Evolutionary conservation across 1,140 invertebrate species (phyloP).

Genomic region (Pristionchus pacificus): DNA sequence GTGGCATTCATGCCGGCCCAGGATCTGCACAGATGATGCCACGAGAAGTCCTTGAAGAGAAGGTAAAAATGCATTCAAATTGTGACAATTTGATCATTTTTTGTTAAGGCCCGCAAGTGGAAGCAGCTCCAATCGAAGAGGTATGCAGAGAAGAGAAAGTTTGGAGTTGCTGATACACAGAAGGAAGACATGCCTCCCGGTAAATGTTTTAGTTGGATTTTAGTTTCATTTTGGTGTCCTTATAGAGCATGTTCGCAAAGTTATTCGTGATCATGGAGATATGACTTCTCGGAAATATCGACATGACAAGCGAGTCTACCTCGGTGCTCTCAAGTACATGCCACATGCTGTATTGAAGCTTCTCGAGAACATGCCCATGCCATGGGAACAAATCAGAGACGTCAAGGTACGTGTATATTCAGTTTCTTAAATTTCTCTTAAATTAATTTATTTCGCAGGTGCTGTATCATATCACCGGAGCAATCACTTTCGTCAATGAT

Average conservation of each 20-base stretch:
- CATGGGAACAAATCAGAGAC: conserved; percentile 99
- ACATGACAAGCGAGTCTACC: conserved; percentile 96
- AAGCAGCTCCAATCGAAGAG: conserved; percentile 94
- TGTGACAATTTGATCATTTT: neutral
- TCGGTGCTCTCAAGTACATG: conserved; percentile 97
- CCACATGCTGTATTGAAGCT: conserved; percentile 98
- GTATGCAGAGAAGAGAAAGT: conserved; percentile 94
- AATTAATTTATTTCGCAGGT: conserved; percentile 56
- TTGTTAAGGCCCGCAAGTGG: conserved; percentile 81
- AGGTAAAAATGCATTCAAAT: conserved; percentile 23
- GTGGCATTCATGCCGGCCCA: neutral
- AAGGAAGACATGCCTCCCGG: conserved; percentile 97
- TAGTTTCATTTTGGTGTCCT: conserved; percentile 19
- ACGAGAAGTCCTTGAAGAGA: conserved; percentile 50
- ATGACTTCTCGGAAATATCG: conserved; percentile 98
- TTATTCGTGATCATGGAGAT: conserved; percentile 97
- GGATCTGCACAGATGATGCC: conserved; percentile 8
- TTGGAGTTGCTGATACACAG: conserved; percentile 96
- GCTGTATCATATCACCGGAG: conserved; percentile 67
- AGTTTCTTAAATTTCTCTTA: neutral
- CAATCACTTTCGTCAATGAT: conserved; percentile 99
- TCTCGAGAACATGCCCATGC: conserved; percentile 99
- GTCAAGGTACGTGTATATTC: conserved; percentile 69
- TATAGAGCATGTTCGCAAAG: conserved; percentile 89
- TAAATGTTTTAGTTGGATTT: conserved; percentile 18